Percentiles rank a stretch among this genome's conserved stretches.
These are phyloP conservation scores for Sericinus montela DNA, from an alignment of 2,888 invertebrate genomes.

Conservation along the genomic window DNA sequence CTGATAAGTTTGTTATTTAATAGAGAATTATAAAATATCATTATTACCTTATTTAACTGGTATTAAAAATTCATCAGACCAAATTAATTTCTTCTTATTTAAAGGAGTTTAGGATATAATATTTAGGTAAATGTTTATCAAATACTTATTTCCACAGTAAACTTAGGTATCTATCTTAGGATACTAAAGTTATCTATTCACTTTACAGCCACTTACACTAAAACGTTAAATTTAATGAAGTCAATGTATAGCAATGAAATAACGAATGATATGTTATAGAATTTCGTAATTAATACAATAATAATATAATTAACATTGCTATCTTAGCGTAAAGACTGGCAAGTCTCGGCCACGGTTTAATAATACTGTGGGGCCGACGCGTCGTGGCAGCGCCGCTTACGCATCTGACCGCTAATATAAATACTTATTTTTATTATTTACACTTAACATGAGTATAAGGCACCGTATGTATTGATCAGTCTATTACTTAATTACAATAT, in stretches of 20 bases:
- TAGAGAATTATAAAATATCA: background rate
- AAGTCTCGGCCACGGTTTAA: background rate
- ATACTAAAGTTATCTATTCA: background rate
- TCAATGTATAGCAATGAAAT: background rate
- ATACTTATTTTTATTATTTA: conserved; percentile 52
- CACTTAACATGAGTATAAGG: conserved; percentile 25
- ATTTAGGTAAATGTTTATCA: background rate
- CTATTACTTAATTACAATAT: background rate
- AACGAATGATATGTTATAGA: background rate
- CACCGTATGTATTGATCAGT: conserved; percentile 1
- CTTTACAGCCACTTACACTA: conserved; percentile 3
- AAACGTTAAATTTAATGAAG: background rate
- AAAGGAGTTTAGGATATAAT: background rate
- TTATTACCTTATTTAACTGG: too few species aligned
- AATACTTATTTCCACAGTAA: background rate
- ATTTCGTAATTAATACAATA: too few species aligned
- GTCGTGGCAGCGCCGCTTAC: background rate
- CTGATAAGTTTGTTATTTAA: too few species aligned
- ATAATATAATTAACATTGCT: background rate
- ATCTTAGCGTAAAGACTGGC: background rate
- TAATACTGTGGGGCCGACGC: background rate
- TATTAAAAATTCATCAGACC: too few species aligned
- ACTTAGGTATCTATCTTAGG: background rate
- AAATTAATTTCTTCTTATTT: background rate
- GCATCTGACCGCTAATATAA: conserved; percentile 29